These are phyloP conservation scores for Anorthoa munda DNA, from an alignment of 2,888 invertebrate genomes.

Conservation along the genomic window DNA sequence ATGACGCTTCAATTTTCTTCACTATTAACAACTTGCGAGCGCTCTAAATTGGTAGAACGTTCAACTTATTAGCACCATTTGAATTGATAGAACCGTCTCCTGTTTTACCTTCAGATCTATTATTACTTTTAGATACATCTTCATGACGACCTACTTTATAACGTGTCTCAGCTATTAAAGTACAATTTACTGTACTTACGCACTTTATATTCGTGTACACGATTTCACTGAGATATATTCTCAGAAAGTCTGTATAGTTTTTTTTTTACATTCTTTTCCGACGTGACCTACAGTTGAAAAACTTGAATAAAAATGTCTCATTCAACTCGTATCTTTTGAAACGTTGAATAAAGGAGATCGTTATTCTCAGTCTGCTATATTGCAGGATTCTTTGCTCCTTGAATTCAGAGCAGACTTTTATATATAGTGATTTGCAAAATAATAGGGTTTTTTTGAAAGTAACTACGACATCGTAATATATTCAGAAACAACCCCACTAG, in stretches of 20 bases:
- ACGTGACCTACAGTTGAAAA: conserved; percentile 37
- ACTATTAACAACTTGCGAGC: conserved; percentile 48
- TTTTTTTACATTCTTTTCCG: conserved; percentile 19
- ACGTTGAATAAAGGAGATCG: conserved; percentile 40
- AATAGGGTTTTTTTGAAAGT: conserved; percentile 16
- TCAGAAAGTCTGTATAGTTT: conserved; percentile 29
- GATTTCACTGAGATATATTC: conserved; percentile 25
- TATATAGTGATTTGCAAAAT: conserved; percentile 40
- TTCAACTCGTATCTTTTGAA: conserved; percentile 48
- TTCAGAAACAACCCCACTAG: conserved; percentile 41
- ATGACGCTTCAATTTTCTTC: conserved; percentile 38
- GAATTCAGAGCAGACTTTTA: conserved; percentile 33
- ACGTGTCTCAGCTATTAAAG: conserved; percentile 15
- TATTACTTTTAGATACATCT: conserved; percentile 36
- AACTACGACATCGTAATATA: conserved; percentile 19
- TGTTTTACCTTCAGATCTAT: conserved; percentile 42
- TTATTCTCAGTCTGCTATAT: conserved; percentile 37
- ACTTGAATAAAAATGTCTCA: conserved; percentile 42
- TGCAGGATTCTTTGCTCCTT: conserved; percentile 34
- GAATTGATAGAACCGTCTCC: conserved; percentile 46
- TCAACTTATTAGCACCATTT: conserved; percentile 61
- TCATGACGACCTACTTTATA: conserved; percentile 12
- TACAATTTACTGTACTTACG: conserved; percentile 27
- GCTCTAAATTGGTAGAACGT: conserved; percentile 53
- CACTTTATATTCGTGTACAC: conserved; percentile 25